A percentile compares a stretch with the other conserved stretches of the same genome.
phyloP scores from a whole-genome alignment of 2,113 vertebrate species.

The Empidonax alnorum region DNA sequence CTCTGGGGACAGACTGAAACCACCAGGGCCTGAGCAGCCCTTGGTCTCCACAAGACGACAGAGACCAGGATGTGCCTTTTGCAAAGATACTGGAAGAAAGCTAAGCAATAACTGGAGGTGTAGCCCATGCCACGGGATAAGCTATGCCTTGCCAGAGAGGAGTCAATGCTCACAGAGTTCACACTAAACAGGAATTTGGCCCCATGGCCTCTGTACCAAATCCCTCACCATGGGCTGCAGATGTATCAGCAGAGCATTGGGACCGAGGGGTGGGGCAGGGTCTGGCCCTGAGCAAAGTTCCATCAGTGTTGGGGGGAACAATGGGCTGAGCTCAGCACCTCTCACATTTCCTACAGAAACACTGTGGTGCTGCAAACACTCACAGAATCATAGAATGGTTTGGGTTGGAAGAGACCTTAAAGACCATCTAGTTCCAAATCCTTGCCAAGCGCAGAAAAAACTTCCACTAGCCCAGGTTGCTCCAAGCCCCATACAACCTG shows the following conservation, averaged over 20 bases:
- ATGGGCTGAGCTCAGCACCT: not conserved
- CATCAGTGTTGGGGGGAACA: not conserved
- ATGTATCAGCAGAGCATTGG: not conserved
- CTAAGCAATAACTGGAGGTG: not conserved
- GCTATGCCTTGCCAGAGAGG: not conserved
- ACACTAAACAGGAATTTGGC: not conserved
- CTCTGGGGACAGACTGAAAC: not conserved
- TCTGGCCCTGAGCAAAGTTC: not conserved
- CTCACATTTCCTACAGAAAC: not conserved
- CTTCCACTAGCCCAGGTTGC: not conserved
- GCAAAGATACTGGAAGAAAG: not conserved
- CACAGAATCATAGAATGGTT: not conserved
- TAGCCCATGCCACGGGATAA: not conserved
- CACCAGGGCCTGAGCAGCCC: not conserved
- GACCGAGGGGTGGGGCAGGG: not conserved
- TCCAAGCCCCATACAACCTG: not conserved
- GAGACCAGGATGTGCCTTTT: not conserved
- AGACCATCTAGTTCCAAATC: not conserved
- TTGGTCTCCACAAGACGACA: not conserved
- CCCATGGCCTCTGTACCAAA: not conserved
- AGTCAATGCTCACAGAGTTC: not conserved
- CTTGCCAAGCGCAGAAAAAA: not conserved
- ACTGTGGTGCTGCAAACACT: not conserved
- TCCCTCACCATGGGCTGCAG: not conserved
- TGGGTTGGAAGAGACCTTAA: not conserved